phyloP scores from a whole-genome alignment of 2,113 vertebrate genomes.

The Petrocephalus microphthalmus region DNA sequence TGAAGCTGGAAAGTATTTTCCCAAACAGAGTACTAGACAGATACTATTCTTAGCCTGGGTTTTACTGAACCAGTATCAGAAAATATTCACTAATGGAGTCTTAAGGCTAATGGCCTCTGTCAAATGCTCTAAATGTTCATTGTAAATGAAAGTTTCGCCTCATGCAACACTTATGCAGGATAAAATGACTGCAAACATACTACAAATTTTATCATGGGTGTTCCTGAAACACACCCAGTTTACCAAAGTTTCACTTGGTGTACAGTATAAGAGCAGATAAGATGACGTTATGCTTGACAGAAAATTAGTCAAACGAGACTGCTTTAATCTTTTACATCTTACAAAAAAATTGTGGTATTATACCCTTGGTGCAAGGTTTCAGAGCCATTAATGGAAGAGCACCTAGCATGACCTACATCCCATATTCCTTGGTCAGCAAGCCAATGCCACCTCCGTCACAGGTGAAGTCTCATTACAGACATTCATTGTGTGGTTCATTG shows the following conservation, averaged over 20 bases:
- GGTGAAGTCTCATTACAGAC: neutral
- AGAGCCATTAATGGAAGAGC: neutral
- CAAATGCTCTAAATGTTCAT: no score
- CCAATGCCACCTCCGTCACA: neutral
- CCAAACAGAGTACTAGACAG: no score
- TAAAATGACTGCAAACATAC: neutral
- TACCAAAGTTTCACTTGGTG: neutral
- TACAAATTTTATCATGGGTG: neutral
- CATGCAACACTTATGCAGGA: neutral
- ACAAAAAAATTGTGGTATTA: neutral
- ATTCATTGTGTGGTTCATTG: neutral
- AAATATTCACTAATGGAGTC: no score
- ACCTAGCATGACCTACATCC: neutral
- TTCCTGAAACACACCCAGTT: neutral
- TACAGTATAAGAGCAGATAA: neutral
- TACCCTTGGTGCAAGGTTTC: neutral
- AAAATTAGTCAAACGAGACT: neutral
- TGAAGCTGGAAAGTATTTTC: neutral
- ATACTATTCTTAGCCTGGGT: no score
- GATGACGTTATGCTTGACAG: neutral
- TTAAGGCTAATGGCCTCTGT: no score
- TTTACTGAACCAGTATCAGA: no score
- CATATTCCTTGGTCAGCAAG: neutral
- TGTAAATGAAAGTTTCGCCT: neutral
- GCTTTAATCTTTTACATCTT: neutral